Base-by-base conservation (phyloP, 2,113 vertebrate species). In the Siniperca chuatsi region DNA sequence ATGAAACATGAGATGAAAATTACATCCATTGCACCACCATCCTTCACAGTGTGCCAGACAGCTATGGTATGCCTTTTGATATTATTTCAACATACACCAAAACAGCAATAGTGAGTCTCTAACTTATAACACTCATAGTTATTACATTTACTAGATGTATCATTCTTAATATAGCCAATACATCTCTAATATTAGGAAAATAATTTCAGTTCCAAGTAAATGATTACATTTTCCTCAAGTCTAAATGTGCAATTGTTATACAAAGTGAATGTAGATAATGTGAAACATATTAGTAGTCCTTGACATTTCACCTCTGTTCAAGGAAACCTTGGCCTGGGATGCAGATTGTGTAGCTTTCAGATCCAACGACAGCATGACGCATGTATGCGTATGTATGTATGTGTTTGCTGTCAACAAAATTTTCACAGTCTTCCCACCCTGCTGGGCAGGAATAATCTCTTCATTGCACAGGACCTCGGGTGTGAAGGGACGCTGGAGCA, bases 231-330 rank as follows among this genome's bases (percentile, higher is more conserved):
- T 66, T 72, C 61, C 67, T 86, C 50, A 68, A 79, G 21, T 76
- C 76, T 89, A 86, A 88, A 66, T 86, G 87, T 91, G 90, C 82
- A 75, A 67, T 71, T 86, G 76, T 64, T 69, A 78, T 61, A 89
- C 65, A 89, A 81, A 85, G 75, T 92, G 82, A 89, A 79, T 35
- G 66, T 52, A 82, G 73, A 88, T 69, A 73, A 86, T 70, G 44
- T 88, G 83, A 86, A 68, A 84, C 42, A 15, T 42, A 18, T 13
- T 33, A 5, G 50, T 69, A 48, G 73, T 75, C 62, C 62, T 73
- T 68, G 44, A 66, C 66, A 13, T 82, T 78, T 75, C 25, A 15
- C 50, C 60, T 66, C 52, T 67, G 37, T 35, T 86, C 46, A 40
- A 55, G 18, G 29, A 81, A 52, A 67, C 44, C 64, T 52, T 40